Evolutionary conservation across 2,888 invertebrate genomes (phyloP), one percentile per base, ranked within the genome.

Genomic region (Linnaemya tessellans): DNA sequence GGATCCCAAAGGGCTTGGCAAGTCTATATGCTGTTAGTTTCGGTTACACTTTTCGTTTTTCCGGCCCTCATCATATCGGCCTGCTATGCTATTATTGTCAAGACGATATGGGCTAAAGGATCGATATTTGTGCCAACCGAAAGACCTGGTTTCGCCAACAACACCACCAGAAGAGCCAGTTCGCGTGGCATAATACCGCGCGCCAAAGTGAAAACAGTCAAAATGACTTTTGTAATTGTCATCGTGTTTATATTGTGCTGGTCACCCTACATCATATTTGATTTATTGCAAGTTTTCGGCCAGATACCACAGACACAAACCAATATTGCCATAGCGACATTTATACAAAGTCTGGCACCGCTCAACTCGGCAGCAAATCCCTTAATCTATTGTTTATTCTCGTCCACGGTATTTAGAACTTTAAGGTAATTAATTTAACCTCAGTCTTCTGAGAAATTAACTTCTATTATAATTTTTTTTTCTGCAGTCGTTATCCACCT

Each of bases 191-290:
- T 98, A 84, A 98, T 98, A 90, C 98, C 98, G 0, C 95, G 97
- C 86, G 98, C 98, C 43, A 98, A 98, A 93, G 97, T 98, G 89
- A 98, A 98, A 94, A 98, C 98, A 18, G 97, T 98, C 86, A 98
- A 98, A 93, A 98, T 98, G 98, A 98, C 98, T 0, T 96, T 98
- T 88, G 98, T 98, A 88, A 98, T 98, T 89, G 98, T 98, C 83
- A 97, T 98, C 89, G 98, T 97, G 46, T 98, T 98, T 93, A 96
- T 98, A 86, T 93, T 98, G 10, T 98, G 98, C 93, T 98, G 98
- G 98, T 97, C 97, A 77, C 98, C 98, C 0, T 98, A 97, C 93
- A 97, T 98, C 92, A 94, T 98, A 77, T 98, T 97, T 93, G 97
- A 98, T 92, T 93, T 98, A 77, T 95, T 98, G 5, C 97, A 97